Evolutionary conservation across 2,797 vertebrate species (phyloP), one percentile per base, ranked within the genome.

Genomic region (Helostoma temminkii): DNA sequence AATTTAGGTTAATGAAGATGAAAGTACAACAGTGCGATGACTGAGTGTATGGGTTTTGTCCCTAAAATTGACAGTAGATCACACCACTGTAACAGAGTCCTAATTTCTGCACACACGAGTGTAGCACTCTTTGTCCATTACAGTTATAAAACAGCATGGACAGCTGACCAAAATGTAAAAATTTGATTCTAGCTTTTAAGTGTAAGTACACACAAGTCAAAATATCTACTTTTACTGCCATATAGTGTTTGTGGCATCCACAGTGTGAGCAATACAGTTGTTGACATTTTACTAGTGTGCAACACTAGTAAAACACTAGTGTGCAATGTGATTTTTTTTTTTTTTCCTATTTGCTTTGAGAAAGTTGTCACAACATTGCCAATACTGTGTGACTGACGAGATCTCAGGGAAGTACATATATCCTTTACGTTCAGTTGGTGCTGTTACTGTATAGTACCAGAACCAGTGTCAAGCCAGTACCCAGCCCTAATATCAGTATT

Each of bases 401-500:
- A 74, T 53, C 16, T 28, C 1, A 8, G 48, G 41, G 46, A 62
- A 21, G 54, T 59, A 72, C 54, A 37, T 41, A 76, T 26, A 36
- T n/a, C n/a, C n/a, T n/a, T n/a, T n/a, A n/a, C n/a, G n/a, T n/a
- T n/a, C n/a, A n/a, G n/a, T n/a, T n/a, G n/a, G n/a, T n/a, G n/a
- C n/a, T n/a, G n/a, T n/a, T n/a, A n/a, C n/a, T n/a, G n/a, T n/a
- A n/a, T n/a, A n/a, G 25, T 76, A 78, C 55, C 18, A 75, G 22
- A 78, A 66, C 48, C 11, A 54, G 52, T 80, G 53, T 68, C 34
- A 74, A 81, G 84, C 83, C 74, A 80, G 75, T 83, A 64, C 16
- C 75, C 56, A 73, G 76, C 56, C 71, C 1, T 43, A 48, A 66
- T 65, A 18, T 75, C 39, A 5, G 12, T 49, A 39, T 66, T 58